A percentile compares a stretch with the other conserved stretches of the same genome.
phyloP scores from a whole-genome alignment of 2,113 vertebrate species.

The Motacilla tschutschensis region DNA sequence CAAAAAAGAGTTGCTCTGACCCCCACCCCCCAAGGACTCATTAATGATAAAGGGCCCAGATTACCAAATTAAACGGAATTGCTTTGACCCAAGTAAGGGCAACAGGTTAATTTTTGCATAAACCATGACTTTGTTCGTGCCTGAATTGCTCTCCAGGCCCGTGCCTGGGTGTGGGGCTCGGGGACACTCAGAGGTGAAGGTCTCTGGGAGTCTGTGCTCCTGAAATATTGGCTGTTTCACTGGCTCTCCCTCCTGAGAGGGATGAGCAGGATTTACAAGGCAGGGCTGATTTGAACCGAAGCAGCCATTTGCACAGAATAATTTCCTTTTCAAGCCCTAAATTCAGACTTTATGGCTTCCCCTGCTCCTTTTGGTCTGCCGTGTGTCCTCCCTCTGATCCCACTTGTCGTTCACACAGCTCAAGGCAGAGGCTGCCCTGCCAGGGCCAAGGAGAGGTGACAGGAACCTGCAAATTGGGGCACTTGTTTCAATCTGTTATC shows the following conservation, averaged over 20 bases:
- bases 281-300: constrained; percentile 31
- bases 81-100: constrained; percentile 29
- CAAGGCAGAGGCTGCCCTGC: neutral
- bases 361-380: neutral
- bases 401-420: neutral
- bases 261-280: constrained; percentile 45
- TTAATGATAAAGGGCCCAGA: constrained; percentile 25
- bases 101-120: constrained; percentile 45
- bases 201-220: neutral
- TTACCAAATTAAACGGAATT: constrained; percentile 35
- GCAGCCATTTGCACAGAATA: constrained; percentile 1
- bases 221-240: constrained; percentile 44
- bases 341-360: constrained; percentile 11
- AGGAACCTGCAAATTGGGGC: neutral
- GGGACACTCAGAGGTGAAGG: constrained; percentile 28
- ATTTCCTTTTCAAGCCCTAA: constrained; percentile 32
- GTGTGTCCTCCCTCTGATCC: neutral
- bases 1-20: constrained; percentile 25
- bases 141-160: constrained; percentile 31
- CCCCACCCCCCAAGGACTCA: constrained; percentile 19
- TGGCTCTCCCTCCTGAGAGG: neutral
- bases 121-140: accelerated
- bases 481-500: neutral
- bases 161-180: neutral
- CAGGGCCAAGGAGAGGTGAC: neutral